Evolutionary conservation across 2,797 vertebrate species (phyloP), one percentile per base, ranked within the genome.

Genomic region (Champsocephalus gunnari): DNA sequence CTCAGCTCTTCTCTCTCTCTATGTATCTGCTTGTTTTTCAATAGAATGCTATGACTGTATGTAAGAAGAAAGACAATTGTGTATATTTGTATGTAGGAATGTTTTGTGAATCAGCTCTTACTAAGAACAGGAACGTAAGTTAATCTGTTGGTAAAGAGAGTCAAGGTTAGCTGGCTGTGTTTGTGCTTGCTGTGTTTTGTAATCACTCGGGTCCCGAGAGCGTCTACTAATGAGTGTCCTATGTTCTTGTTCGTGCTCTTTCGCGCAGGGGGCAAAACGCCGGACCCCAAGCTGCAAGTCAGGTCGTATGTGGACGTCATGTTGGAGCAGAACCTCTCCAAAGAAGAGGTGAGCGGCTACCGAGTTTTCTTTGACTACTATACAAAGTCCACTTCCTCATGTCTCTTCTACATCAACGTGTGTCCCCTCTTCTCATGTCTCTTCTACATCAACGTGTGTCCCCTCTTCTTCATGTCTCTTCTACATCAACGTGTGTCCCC

Each of bases 251-350:
- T 95, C 92, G 96, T 99, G 96, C 97, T 98, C 96, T 99, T 96
- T 97, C 96, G 97, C 95, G 85, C 96, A 99, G 98, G 98, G 94
- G 98, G 98, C 94, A 99, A 99, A 97, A 99, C 98, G 57, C 98
- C 98, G 86, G 98, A 99, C 87, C 98, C 98, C 87, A 99, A 99
- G 96, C 95, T 97, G 94, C 98, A 98, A 91, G 96, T 97, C 90
- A 97, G 98, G 90, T 99, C 98, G 0, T 99, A 99, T 73, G 98
- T 98, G 96, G 98, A 99, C 96, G 98, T 99, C 94, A 99, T 99
- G 98, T 96, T 96, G 90, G 98, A 99, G 92, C 98, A 99, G 83
- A 97, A 99, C 93, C 94, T 99, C 85, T 97, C 97, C 87, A 99
- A 99, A 92, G 98, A 99, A 92, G 98, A 99, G 96, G 98, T 99